Evolutionary conservation across 1,140 invertebrate genomes (phyloP), one percentile per base, ranked within the genome.

Genomic region (Dreissena polymorpha): DNA sequence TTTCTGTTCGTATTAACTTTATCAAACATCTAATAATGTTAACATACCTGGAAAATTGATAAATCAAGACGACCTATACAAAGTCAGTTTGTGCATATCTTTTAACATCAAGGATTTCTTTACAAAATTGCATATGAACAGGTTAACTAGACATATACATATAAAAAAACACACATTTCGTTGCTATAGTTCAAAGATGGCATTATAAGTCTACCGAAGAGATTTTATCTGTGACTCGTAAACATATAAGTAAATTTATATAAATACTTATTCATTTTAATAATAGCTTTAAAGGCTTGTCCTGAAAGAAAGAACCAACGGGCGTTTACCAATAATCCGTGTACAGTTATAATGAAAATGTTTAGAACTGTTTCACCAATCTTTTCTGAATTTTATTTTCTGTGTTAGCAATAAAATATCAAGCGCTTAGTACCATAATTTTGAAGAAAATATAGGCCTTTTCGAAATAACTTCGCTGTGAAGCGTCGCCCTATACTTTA

Each of bases 231-330:
- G 50, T 78, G 76, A 53, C 53, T 23, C 10, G n/a, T 16, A 69
- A 25, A 25, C 23, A 57, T 49, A 69, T 53, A 14, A 21, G 63
- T 69, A 55, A 78, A 53, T 29, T 78, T 78, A 29, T 69, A 27
- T 51, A 65, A 51, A 67, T 77, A 65, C 10, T 77, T 65, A 67
- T 77, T 77, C 64, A 77, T 27, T 67, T 69, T 68, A 60, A 78
- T 53, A 65, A 76, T 65, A n/a, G n/a, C 57, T 49, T 76, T 65
- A 18, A 65, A 65, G 21, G 29, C 57, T 57, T 65, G 74, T 29
- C 74, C 25, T 18, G 74, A 39, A 39, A 39, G 39, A 39, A 39
- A 8, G 39, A 39, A 39, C 39, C 23, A 10, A 23, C 8, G 29
- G 68, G 25, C 68, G 29, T 29, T n/a, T 3, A 39, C n/a, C 0